Percentiles rank a stretch among this genome's conserved stretches.
Evolutionary conservation across 2,113 vertebrate genomes (phyloP).

Genomic region (Hippocampus barbouri): DNA sequence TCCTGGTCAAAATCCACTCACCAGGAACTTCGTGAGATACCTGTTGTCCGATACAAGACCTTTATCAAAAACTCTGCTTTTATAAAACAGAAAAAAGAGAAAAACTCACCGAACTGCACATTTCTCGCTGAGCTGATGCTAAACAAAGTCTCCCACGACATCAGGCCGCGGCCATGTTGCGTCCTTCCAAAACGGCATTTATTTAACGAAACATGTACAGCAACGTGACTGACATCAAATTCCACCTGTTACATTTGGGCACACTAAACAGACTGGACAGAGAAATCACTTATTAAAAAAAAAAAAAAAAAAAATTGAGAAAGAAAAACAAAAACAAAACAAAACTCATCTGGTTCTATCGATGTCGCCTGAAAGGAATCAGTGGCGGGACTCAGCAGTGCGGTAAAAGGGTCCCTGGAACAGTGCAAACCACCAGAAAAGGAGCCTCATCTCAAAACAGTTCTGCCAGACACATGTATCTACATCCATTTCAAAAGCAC

Average conservation of each 20-base stretch:
- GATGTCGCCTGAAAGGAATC: slow-evolving; percentile 43
- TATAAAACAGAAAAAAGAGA: not conserved
- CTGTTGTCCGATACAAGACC: slow-evolving; percentile 7
- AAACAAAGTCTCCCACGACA: not conserved
- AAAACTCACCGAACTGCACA: slow-evolving; percentile 13
- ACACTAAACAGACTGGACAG: slow-evolving; percentile 68
- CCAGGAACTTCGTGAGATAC: not conserved
- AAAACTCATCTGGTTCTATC: slow-evolving; percentile 41
- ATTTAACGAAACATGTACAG: slow-evolving; percentile 76
- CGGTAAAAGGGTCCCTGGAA: slow-evolving; percentile 25
- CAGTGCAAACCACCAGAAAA: slow-evolving; percentile 37
- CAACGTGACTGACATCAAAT: slow-evolving; percentile 75
- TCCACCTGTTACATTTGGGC: slow-evolving; percentile 65
- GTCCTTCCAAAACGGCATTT: slow-evolving; percentile 69
- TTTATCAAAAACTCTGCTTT: not conserved
- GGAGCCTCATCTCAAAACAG: slow-evolving; percentile 29
- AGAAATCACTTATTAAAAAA: slow-evolving; percentile 22
- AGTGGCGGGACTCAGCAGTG: slow-evolving; percentile 59
- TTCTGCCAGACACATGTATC: slow-evolving; percentile 3
- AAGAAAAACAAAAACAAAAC: slow-evolving; percentile 2
- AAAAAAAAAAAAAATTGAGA: no score
- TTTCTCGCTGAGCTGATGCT: not conserved
- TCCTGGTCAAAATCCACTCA: not conserved
- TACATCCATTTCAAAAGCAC: not conserved
- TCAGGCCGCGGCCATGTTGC: not conserved